Conservation (phyloP, 2,113 vertebrate genomes). For the Prunella fulvescens region DNA sequence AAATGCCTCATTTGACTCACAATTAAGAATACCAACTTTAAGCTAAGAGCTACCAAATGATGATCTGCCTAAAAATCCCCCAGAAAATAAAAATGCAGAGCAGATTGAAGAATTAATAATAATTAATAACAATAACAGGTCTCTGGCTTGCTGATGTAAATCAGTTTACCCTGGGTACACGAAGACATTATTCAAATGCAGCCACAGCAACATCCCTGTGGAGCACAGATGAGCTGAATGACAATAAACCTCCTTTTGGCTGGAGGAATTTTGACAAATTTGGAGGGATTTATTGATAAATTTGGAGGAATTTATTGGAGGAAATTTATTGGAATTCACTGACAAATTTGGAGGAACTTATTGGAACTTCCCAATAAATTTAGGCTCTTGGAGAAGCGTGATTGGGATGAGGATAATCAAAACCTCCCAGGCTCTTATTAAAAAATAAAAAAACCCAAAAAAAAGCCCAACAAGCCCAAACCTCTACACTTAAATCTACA, state of each 20-base stretch:
- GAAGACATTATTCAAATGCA: not conserved
- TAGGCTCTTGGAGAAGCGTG: not conserved
- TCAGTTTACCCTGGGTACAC: not conserved
- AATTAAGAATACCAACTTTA: not conserved
- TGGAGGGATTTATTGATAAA: not conserved
- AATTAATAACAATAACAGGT: not conserved
- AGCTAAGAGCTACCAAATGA: not conserved
- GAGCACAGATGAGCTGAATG: not conserved
- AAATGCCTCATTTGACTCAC: not conserved
- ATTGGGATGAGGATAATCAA: not conserved
- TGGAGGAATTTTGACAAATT: not conserved
- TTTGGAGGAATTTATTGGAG: not conserved
- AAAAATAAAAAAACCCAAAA: not conserved
- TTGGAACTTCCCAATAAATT: not conserved
- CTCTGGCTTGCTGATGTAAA: not conserved
- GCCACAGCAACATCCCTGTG: not conserved
- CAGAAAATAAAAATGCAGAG: not conserved
- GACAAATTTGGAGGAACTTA: not conserved
- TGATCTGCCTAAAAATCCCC: not conserved
- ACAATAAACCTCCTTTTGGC: not conserved
- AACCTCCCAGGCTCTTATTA: not conserved
- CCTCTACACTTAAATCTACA: not conserved
- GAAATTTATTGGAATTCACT: no score
- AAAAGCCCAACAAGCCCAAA: not conserved
- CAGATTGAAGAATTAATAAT: not conserved